Percentiles rank a stretch among this genome's conserved stretches.
These are phyloP conservation scores for Zaprionus davidi DNA, from an alignment of 1,140 invertebrate species.

Conservation along the genomic window DNA sequence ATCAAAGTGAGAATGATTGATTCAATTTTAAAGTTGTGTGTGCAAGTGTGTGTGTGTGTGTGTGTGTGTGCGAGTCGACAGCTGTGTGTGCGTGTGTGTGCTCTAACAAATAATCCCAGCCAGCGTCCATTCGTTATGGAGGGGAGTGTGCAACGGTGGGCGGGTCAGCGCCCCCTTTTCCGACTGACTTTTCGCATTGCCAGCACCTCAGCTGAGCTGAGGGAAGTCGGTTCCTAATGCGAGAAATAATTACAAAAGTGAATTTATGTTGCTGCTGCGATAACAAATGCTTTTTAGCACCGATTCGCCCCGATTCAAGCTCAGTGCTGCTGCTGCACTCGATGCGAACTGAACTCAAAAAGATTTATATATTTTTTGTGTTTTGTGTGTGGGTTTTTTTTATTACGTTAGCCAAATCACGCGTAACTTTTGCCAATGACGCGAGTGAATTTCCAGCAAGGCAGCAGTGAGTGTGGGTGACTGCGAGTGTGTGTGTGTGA, in stretches of 20 bases:
- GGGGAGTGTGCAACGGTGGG: not conserved
- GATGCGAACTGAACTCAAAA: slow-evolving; percentile 3
- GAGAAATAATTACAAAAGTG: slow-evolving; percentile 82
- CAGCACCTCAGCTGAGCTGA: slow-evolving; percentile 69
- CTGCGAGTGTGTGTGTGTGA: slow-evolving; percentile 42
- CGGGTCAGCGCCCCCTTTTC: slow-evolving; percentile 13
- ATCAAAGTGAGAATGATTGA: slow-evolving; percentile 84
- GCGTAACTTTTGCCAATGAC: slow-evolving; percentile 77
- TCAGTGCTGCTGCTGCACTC: not conserved
- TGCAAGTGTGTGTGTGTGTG: slow-evolving; percentile 33
- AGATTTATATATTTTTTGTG: slow-evolving; percentile 67
- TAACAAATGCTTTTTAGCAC: slow-evolving; percentile 81
- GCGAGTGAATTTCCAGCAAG: slow-evolving; percentile 58
- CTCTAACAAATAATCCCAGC: slow-evolving; percentile 72
- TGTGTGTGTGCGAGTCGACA: slow-evolving; percentile 32
- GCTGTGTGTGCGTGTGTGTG: slow-evolving; percentile 45
- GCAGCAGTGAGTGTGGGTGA: slow-evolving; percentile 9
- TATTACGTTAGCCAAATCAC: slow-evolving; percentile 42
- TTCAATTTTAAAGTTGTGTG: slow-evolving; percentile 83
- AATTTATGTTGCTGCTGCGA: slow-evolving; percentile 78
- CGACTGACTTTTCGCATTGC: slow-evolving; percentile 63
- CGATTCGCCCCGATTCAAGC: not conserved
- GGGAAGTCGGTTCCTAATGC: slow-evolving; percentile 55
- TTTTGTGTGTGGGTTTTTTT: not conserved
- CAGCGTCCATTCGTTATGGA: slow-evolving; percentile 67